These are phyloP conservation scores for Stenodera caucasica DNA, from an alignment of 2,888 invertebrate species.

Conservation along the genomic window DNA sequence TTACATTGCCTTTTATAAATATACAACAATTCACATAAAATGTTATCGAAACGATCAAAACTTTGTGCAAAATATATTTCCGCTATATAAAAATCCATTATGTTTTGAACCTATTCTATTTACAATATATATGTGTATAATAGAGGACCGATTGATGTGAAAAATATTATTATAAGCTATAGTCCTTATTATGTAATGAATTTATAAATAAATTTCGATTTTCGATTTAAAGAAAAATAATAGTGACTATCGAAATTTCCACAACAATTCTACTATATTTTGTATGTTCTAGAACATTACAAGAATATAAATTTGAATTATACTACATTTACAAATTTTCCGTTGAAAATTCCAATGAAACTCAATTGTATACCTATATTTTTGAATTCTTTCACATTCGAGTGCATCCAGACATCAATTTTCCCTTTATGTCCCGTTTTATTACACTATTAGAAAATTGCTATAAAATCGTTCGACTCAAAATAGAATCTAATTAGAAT, in stretches of 20 bases:
- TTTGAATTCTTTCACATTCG: not conserved
- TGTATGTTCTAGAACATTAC: too few species aligned
- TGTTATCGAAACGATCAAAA: not conserved
- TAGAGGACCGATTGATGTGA: too few species aligned
- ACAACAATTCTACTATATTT: too few species aligned
- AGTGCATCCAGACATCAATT: not conserved
- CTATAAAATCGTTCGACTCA: not conserved
- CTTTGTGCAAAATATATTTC: not conserved
- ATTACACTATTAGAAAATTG: not conserved
- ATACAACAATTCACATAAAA: constrained; percentile 4
- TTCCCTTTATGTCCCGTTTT: not conserved
- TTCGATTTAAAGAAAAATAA: too few species aligned
- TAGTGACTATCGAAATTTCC: too few species aligned
- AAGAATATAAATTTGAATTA: too few species aligned
- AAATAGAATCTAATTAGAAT: not conserved
- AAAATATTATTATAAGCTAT: too few species aligned
- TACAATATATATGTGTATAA: too few species aligned
- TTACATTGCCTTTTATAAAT: not conserved
- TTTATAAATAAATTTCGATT: not conserved
- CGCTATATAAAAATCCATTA: not conserved
- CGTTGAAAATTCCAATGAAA: not conserved
- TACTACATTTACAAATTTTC: not conserved
- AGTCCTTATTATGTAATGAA: not conserved
- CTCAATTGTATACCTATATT: not conserved
- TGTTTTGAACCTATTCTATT: not conserved